Base-by-base conservation (phyloP, 2,888 invertebrate species). In the Eristalinus aeneus region DNA sequence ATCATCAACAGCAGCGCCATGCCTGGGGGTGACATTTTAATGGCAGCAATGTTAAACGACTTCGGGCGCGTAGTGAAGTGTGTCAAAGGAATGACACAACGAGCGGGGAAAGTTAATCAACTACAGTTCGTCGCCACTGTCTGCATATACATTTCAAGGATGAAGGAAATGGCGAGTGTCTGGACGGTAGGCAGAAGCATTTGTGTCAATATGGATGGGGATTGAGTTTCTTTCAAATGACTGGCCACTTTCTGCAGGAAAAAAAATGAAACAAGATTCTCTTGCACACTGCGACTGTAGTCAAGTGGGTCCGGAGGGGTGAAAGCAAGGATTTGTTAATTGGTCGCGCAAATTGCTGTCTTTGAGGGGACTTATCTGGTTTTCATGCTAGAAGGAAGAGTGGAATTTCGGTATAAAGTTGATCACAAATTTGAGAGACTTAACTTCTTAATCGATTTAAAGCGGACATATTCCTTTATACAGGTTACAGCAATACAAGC, bases 21-120 rank as follows among this genome's bases (percentile, higher is more conserved):
- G 54, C 61, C 73, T 79, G 67, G 23, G 61, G 54, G 34, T 60
- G 67, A 79, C 79, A 67, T 31, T 67, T 68, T 79, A 79, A 73
- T 68, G 72, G 53, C 46, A 39, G 39, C 54, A 54, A 54, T n/a
- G 39, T 9, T 27, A 23, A 64, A 23, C 32, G 54, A 9, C 20
- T 32, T 56, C 32, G 46, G n/a, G 11, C 10, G 32, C 16, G 10
- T 27, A 6, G n/a, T 9, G 53, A 31, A 79, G 67, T 73, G 73
- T 39, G 10, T 67, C 63, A 60, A 39, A 63, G 39, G 22, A 23
- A 76, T 46, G 68, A 39, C 63, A 58, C 27, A 71, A 56, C 54
- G 53, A 27, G 34, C 34, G 67, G 67, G 53, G 53, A 34, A 73
- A 80, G 56, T 68, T 68, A 56, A 27, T 63, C 58, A 69, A 58